A percentile compares a stretch with the other conserved stretches of the same genome.
Conservation (phyloP, 2,113 vertebrate species). For the Ovibos moschatus region DNA sequence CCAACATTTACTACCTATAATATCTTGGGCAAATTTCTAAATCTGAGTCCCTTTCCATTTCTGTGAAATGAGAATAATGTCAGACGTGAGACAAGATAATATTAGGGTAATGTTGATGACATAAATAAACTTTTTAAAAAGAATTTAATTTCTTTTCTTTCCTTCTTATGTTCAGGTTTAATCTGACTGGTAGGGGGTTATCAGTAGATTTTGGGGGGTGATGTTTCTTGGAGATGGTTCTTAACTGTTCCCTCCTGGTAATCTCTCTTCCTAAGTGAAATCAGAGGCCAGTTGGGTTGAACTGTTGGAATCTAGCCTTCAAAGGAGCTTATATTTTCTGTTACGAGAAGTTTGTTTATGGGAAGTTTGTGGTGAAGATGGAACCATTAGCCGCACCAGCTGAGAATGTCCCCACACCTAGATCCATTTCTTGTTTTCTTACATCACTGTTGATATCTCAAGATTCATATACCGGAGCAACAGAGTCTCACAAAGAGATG, state of each 20-base stretch:
- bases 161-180: neutral
- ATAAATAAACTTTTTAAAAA: neutral
- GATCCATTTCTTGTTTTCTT: neutral
- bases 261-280: neutral
- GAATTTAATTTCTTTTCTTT: neutral
- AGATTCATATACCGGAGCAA: neutral
- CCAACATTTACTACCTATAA: neutral
- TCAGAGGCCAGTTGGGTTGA: neutral
- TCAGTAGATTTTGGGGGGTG: neutral
- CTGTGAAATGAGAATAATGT: neutral
- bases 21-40: neutral
- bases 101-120: neutral
- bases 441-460: neutral
- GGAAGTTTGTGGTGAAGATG: neutral
- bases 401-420: neutral
- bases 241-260: neutral
- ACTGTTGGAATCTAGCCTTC: neutral
- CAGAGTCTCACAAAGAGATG: neutral
- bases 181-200: neutral
- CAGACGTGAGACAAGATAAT: neutral
- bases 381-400: neutral
- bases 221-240: constrained; percentile 11
- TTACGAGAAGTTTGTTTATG: neutral
- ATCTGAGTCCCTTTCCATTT: neutral
- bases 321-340: neutral